phyloP scores from a whole-genome alignment of 2,113 vertebrate genomes.

The Elachura formosa region DNA sequence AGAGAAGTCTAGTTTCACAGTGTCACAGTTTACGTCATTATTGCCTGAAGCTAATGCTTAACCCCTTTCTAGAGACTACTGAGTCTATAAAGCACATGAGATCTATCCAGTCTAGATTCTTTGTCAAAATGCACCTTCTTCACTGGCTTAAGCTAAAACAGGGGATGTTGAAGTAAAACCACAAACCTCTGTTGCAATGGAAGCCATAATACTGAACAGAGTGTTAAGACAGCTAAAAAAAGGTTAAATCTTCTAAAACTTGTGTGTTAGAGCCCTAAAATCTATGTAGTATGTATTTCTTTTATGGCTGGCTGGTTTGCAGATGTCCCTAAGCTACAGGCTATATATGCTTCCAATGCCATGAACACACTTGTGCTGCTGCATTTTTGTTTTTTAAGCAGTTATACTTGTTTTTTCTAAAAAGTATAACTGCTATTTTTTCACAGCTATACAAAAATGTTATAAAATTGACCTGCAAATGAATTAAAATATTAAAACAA shows the following conservation, averaged over 20 bases:
- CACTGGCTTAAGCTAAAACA: neutral
- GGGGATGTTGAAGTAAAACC: neutral
- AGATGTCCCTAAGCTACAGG: neutral
- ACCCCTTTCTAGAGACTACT: neutral
- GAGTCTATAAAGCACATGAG: neutral
- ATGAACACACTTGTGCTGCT: neutral
- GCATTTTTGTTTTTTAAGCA: neutral
- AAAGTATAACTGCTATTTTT: neutral
- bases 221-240: neutral
- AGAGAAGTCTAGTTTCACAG: neutral
- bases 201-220: neutral
- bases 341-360: neutral
- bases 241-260: neutral
- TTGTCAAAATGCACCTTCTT: neutral
- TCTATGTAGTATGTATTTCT: neutral
- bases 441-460: neutral
- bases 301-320: neutral
- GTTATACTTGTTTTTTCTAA: neutral
- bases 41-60: neutral
- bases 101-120: neutral
- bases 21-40: neutral
- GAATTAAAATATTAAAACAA: neutral
- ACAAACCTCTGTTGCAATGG: neutral
- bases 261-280: neutral
- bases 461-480: too few relatives aligned